These are phyloP conservation scores for Forbesichthys papilliferus DNA, from an alignment of 2,113 vertebrate species.

Conservation along the genomic window DNA sequence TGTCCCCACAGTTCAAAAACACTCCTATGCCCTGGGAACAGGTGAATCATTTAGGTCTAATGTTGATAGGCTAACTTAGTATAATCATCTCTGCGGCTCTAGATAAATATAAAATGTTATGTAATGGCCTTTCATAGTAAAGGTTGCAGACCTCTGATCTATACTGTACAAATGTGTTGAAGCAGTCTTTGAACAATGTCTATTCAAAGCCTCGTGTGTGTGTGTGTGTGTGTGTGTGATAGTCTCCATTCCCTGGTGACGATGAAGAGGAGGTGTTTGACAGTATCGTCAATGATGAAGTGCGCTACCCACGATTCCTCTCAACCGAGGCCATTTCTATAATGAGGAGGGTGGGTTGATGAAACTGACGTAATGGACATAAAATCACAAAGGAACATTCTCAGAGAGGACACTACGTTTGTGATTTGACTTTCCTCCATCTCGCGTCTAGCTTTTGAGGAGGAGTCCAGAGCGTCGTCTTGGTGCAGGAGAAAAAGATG, in stretches of 20 bases:
- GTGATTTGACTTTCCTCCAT: not conserved
- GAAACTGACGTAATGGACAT: too few species aligned
- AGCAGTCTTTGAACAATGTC: not conserved
- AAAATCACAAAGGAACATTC: too few species aligned
- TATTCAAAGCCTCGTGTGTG: not conserved
- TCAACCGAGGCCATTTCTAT: conserved; percentile 98
- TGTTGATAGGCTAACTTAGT: too few species aligned
- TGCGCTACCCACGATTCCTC: conserved; percentile 94
- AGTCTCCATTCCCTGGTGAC: conserved; percentile 98
- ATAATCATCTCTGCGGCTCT: too few species aligned
- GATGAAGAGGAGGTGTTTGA: conserved; percentile 99
- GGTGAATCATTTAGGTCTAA: too few species aligned
- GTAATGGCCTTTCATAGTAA: too few species aligned
- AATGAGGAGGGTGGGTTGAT: conserved; percentile 89
- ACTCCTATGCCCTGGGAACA: too few species aligned
- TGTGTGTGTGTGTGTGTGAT: not conserved
- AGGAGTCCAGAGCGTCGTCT: conserved; percentile 95
- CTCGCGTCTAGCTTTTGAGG: conserved; percentile 83
- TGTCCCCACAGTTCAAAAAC: too few species aligned
- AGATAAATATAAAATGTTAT: too few species aligned
- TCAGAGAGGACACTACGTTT: too few species aligned
- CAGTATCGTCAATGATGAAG: conserved; percentile 99
- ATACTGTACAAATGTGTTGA: too few species aligned
- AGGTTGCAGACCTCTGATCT: too few species aligned
- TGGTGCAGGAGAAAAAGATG: conserved; percentile 93